Conservation (phyloP, 2,888 invertebrate species). For the Hypsopygia costalis region DNA sequence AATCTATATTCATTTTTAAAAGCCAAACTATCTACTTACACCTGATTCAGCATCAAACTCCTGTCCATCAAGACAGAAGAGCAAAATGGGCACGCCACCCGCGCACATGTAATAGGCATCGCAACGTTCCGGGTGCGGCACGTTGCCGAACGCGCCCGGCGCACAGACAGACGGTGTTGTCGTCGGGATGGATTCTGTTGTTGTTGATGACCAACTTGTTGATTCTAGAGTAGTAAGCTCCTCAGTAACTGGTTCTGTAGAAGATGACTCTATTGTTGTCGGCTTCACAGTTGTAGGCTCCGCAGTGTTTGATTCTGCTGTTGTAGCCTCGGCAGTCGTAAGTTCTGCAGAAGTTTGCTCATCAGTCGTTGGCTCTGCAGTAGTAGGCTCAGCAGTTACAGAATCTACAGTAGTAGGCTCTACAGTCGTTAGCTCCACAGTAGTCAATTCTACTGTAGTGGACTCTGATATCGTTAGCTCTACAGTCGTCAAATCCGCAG, state of each 20-base stretch:
- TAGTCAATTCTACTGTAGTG: neutral
- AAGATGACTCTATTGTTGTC: neutral
- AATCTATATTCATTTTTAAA: too few relatives aligned
- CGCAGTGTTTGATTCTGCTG: neutral
- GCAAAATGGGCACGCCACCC: neutral
- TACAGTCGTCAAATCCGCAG: conserved; percentile 2
- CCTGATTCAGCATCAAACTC: neutral
- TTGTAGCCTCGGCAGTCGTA: neutral
- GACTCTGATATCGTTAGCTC: neutral
- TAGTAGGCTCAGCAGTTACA: neutral
- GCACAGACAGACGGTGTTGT: neutral
- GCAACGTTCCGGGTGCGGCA: neutral
- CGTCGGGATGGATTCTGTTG: neutral
- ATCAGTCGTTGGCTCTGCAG: neutral
- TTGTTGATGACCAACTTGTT: neutral
- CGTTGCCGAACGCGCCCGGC: neutral
- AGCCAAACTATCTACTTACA: neutral
- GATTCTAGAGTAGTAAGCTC: too few relatives aligned
- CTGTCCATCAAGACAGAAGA: neutral
- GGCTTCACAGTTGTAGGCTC: neutral
- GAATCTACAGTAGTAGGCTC: neutral
- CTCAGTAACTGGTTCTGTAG: too few relatives aligned
- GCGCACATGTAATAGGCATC: neutral
- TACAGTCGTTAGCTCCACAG: neutral
- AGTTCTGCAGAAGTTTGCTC: neutral